Base-by-base conservation (phyloP, 2,888 invertebrate genomes). In the Tenthredo livida region DNA sequence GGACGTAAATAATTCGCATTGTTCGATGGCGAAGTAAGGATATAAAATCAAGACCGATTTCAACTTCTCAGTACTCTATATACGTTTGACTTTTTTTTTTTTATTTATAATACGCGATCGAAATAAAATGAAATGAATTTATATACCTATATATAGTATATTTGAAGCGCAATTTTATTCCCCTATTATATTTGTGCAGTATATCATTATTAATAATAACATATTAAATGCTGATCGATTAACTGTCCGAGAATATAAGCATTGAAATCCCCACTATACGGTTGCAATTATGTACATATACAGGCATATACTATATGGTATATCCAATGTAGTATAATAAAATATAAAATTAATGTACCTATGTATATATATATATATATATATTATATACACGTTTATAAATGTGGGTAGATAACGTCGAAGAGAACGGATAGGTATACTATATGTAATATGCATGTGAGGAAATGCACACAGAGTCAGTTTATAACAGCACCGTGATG, bases 221-320 rank as follows among this genome's bases (percentile, higher is more conserved):
- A 5, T 50, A 50, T 50, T 50, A 50, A 50, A 50, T 6, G 50
- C 17, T n/a, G 50, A 17, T 50, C 50, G 50, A 50, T 50, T 6
- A 50, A 50, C n/a, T 17, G 6, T 6, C 17, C 50, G 5, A n/a
- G 54, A 54, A 54, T 54, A 54, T 54, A 54, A n/a, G 54, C 54
- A 54, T 54, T 54, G 54, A 54, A 54, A n/a, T 54, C 54, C 54
- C 54, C 54, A n/a, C 47, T 47, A n/a, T n/a, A n/a, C n/a, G 54
- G n/a, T n/a, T 54, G 54, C 17, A 54, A n/a, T 54, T 54, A 54
- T 54, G n/a, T 2, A 7, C 15, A 50, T 7, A 33, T n/a, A 50
- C n/a, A 50, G 3, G 0, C 5, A 6, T 50, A 6, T 50, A n/a
- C n/a, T n/a, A 50, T 33, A 33, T 33, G 0, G 33, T 3, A 33